phyloP scores from a whole-genome alignment of 1,140 invertebrate genomes.

The Frieseomelitta varia region DNA sequence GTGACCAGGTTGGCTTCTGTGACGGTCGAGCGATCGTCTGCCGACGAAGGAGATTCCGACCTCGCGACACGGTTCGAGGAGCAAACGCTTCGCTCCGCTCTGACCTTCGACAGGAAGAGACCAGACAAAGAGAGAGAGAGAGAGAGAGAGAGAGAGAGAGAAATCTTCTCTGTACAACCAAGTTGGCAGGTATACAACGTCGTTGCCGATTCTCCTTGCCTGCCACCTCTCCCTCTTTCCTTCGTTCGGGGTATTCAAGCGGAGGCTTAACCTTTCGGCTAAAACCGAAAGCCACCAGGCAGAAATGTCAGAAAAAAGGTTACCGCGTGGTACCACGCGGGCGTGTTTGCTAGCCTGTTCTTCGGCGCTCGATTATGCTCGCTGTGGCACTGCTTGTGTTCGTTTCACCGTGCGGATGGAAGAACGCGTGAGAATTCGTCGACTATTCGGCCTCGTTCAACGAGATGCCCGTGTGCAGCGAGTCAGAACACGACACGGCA shows the following conservation, averaged over 20 bases:
- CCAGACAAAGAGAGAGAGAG: constrained; percentile 30
- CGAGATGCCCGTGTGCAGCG: neutral
- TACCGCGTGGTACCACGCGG: constrained; percentile 58
- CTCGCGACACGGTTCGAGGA: constrained; percentile 68
- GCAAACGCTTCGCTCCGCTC: constrained; percentile 42
- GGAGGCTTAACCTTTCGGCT: constrained; percentile 62
- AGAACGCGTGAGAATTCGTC: constrained; percentile 48
- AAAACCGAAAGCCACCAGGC: constrained; percentile 56
- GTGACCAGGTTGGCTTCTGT: constrained; percentile 60
- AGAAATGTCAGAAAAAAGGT: constrained; percentile 71
- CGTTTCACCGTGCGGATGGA: constrained; percentile 14
- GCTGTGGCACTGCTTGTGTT: constrained; percentile 6
- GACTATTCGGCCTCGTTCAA: constrained; percentile 6
- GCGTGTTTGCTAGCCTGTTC: constrained; percentile 59
- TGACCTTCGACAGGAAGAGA: constrained; percentile 66
- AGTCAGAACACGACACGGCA: neutral
- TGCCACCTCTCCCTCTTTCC: neutral
- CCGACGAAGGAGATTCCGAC: constrained; percentile 40
- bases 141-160: too few species aligned
- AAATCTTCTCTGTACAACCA: neutral
- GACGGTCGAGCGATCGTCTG: constrained; percentile 61
- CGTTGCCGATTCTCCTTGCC: neutral
- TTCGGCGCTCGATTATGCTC: constrained; percentile 54
- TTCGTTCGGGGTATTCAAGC: constrained; percentile 42
- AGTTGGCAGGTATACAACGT: constrained; percentile 15